Percentiles rank a stretch among this genome's conserved stretches.
Conservation (phyloP, 2,888 invertebrate genomes). For the Drosophila kuntzei region DNA sequence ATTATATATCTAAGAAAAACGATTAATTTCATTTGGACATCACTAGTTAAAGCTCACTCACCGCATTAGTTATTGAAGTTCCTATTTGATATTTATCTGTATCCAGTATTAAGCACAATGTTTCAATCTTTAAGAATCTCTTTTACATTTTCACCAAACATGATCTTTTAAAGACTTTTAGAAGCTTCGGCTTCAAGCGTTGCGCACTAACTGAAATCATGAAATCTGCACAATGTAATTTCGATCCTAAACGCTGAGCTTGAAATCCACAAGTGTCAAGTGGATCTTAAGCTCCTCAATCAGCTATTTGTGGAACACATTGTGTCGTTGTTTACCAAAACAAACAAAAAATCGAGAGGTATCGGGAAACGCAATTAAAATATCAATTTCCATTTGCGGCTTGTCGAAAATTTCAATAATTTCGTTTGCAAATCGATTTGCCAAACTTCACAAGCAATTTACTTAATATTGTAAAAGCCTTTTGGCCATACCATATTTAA, state of each 20-base stretch:
- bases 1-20: too few species aligned
- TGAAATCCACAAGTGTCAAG: slow-evolving; percentile 22
- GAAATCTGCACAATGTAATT: neutral
- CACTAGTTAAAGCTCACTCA: neutral
- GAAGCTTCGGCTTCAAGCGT: slow-evolving; percentile 13
- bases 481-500: slow-evolving; percentile 52
- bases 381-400: slow-evolving; percentile 12
- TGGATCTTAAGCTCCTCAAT: slow-evolving; percentile 33
- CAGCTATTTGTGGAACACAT: neutral
- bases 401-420: slow-evolving; percentile 18
- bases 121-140: neutral
- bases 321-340: neutral
- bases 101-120: neutral
- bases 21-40: too few species aligned
- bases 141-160: slow-evolving; percentile 2
- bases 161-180: neutral
- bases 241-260: slow-evolving; percentile 4
- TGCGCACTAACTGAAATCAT: slow-evolving; percentile 27
- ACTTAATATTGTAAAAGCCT: slow-evolving; percentile 34
- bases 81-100: neutral
- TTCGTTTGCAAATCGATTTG: slow-evolving; percentile 42
- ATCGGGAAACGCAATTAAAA: slow-evolving; percentile 18
- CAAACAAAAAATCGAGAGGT: too few species aligned
- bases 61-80: neutral
- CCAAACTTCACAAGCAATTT: slow-evolving; percentile 53